Evolutionary conservation across 2,888 invertebrate species (phyloP).

Genomic region (Geophilus truncorum): DNA sequence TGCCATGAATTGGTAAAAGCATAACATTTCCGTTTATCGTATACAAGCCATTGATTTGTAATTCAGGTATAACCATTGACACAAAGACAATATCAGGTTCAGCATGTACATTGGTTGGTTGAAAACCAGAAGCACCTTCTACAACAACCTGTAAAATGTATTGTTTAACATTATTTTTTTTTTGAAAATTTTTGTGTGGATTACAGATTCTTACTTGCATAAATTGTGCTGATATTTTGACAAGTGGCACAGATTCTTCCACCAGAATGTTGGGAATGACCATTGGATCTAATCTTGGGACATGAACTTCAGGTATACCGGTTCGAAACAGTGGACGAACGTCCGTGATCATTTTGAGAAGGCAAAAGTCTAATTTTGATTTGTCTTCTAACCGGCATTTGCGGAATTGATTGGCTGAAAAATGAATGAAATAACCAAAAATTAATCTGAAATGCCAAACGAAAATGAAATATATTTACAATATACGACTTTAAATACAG

Average conservation of each 20-base stretch:
- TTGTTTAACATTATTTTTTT: neutral
- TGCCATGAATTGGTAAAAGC: slow-evolving; percentile 26
- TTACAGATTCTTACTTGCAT: neutral
- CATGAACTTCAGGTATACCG: slow-evolving; percentile 32
- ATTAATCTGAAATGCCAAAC: neutral
- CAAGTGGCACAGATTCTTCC: slow-evolving; percentile 31
- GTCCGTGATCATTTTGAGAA: slow-evolving; percentile 29
- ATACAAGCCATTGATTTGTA: slow-evolving; percentile 27
- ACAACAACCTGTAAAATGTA: slow-evolving; percentile 8
- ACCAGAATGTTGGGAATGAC: slow-evolving; percentile 29
- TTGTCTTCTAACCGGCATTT: slow-evolving; percentile 31
- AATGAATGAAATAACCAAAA: neutral
- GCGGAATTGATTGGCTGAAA: slow-evolving; percentile 26
- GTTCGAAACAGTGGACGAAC: slow-evolving; percentile 32
- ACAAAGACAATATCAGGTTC: slow-evolving; percentile 29
- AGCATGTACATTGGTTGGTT: slow-evolving; percentile 31
- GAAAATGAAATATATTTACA: neutral
- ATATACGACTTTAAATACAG: no score
- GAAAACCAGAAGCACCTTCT: slow-evolving; percentile 32
- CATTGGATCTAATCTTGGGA: slow-evolving; percentile 32
- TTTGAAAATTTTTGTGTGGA: neutral
- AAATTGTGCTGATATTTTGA: slow-evolving; percentile 20
- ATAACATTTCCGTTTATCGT: slow-evolving; percentile 31
- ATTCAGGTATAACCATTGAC: slow-evolving; percentile 23
- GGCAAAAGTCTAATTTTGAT: slow-evolving; percentile 29